These are phyloP conservation scores for Pseudomyrmex dendroicus DNA, from an alignment of 1,140 invertebrate genomes.

Conservation along the genomic window DNA sequence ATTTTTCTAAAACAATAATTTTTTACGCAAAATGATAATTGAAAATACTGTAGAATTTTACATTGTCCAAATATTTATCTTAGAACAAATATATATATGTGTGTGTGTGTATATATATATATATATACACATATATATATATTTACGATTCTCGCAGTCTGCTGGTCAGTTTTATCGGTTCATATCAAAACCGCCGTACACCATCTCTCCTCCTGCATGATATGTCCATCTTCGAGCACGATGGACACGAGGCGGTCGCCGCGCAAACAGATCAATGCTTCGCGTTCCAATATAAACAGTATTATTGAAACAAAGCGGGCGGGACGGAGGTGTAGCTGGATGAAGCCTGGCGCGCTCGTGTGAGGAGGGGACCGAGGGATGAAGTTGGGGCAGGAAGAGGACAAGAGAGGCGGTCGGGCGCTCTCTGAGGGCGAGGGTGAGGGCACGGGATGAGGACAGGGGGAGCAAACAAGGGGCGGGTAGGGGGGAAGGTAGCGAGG, in stretches of 20 bases:
- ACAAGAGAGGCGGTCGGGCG: slow-evolving; percentile 56
- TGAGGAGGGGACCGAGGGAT: slow-evolving; percentile 64
- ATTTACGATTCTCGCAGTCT: no score
- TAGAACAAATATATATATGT: no score
- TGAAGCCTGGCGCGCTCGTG: slow-evolving; percentile 63
- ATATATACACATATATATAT: no score
- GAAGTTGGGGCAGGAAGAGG: slow-evolving; percentile 60
- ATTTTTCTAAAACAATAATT: no score
- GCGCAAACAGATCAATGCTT: slow-evolving; percentile 85
- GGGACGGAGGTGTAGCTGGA: slow-evolving; percentile 78
- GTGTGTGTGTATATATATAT: no score
- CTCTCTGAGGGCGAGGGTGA: slow-evolving; percentile 60
- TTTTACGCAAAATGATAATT: no score
- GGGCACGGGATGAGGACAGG: slow-evolving; percentile 42
- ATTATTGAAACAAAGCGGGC: slow-evolving; percentile 85
- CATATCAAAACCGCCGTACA: slow-evolving; percentile 1
- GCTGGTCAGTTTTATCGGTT: not conserved
- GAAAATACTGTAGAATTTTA: not conserved
- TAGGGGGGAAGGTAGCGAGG: slow-evolving; percentile 77
- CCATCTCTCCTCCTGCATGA: slow-evolving; percentile 21
- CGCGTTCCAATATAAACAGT: slow-evolving; percentile 85
- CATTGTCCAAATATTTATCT: not conserved
- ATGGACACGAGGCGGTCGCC: slow-evolving; percentile 69
- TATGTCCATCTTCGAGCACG: slow-evolving; percentile 73
- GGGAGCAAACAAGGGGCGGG: slow-evolving; percentile 67